Conservation (phyloP, 2,797 vertebrate genomes). For the Eleutherodactylus coqui region DNA sequence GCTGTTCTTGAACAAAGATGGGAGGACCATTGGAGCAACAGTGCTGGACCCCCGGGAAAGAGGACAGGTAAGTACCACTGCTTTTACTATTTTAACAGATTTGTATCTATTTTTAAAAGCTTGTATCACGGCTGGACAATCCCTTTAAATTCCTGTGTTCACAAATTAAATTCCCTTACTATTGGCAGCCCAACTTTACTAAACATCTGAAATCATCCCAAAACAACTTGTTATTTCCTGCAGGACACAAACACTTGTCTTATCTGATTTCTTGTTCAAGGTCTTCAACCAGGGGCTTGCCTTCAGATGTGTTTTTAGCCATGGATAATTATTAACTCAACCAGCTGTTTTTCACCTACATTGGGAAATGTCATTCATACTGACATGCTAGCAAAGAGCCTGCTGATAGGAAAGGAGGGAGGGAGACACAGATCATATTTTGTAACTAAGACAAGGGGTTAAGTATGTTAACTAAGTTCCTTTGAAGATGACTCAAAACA, state of each 20-base stretch:
- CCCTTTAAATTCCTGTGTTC: no score
- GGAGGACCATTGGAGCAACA: no score
- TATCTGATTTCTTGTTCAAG: conserved; percentile 48
- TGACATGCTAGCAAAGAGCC: neutral
- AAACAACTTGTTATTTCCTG: conserved; percentile 40
- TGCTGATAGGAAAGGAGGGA: neutral
- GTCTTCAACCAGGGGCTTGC: conserved; percentile 11
- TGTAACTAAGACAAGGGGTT: neutral
- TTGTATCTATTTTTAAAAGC: no score
- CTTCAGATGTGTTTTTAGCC: conserved; percentile 37
- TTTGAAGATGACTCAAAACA: conserved; percentile 16
- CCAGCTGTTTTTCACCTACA: conserved; percentile 43
- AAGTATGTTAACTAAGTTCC: conserved; percentile 25
- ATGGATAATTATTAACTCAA: conserved; percentile 46
- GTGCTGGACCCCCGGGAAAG: no score
- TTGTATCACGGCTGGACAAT: no score
- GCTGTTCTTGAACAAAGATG: no score
- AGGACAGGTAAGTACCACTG: no score
- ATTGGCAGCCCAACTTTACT: neutral
- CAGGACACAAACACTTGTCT: conserved; percentile 17
- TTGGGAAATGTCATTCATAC: conserved; percentile 18
- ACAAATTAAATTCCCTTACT: neutral
- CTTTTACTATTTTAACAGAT: no score
- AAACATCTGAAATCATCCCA: neutral
- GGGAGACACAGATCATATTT: neutral